Conservation (phyloP, 2,888 invertebrate species). For the Cataglyphis livida region DNA sequence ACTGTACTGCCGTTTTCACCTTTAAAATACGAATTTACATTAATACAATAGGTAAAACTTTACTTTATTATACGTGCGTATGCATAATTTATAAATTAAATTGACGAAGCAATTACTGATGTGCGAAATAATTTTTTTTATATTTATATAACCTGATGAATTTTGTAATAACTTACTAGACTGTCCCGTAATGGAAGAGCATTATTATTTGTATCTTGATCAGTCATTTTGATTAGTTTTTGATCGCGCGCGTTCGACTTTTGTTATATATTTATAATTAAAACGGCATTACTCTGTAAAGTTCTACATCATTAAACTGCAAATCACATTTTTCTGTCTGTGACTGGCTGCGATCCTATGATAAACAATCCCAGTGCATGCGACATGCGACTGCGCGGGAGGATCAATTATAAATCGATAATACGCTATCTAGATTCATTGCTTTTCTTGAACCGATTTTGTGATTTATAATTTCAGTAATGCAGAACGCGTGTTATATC, state of each 20-base stretch:
- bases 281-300: constrained; percentile 55
- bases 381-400: background rate
- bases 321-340: constrained; percentile 63
- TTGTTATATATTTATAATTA: constrained; percentile 17
- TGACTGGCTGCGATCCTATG: background rate
- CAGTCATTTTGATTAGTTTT: constrained; percentile 74
- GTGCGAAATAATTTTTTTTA: background rate
- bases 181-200: constrained; percentile 78
- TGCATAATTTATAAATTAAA: constrained; percentile 33
- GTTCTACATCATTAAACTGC: constrained; percentile 48
- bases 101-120: background rate
- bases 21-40: constrained; percentile 80
- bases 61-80: background rate
- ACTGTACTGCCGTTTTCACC: constrained; percentile 95
- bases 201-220: constrained; percentile 76
- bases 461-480: background rate
- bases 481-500: too few species aligned
- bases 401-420: background rate
- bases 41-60: background rate
- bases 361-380: constrained; percentile 33
- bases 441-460: background rate
- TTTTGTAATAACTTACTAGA: constrained; percentile 77
- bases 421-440: background rate
- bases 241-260: background rate
- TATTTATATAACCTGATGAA: background rate